Percentiles rank a stretch among this genome's conserved stretches.
Evolutionary conservation across 2,888 invertebrate genomes (phyloP).

Genomic region (Cantharis flavilabris): DNA sequence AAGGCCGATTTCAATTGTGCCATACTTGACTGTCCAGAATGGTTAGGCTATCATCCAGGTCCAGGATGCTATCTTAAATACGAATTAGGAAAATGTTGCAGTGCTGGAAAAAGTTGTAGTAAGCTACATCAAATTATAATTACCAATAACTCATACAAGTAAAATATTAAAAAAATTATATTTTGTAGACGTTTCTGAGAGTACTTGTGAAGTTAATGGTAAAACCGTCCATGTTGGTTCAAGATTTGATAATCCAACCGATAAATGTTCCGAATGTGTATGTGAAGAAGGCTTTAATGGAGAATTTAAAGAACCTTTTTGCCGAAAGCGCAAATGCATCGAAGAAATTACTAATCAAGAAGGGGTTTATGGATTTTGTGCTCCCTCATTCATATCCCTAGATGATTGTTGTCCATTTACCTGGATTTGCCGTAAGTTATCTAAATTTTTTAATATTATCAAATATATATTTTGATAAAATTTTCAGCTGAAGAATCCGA

Average conservation of each 20-base stretch:
- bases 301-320: slow-evolving; percentile 25
- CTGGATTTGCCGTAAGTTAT: slow-evolving; percentile 27
- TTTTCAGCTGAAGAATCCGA: not conserved
- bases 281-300: slow-evolving; percentile 33
- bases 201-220: slow-evolving; percentile 25
- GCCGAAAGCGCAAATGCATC: slow-evolving; percentile 16
- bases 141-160: too few relatives aligned
- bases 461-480: not conserved
- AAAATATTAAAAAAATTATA: not conserved
- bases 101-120: not conserved
- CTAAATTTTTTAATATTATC: not conserved
- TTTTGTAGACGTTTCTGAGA: slow-evolving; percentile 19
- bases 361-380: slow-evolving; percentile 17
- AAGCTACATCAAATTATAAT: not conserved
- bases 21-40: slow-evolving; percentile 35
- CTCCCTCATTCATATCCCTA: slow-evolving; percentile 13
- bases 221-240: slow-evolving; percentile 25
- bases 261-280: slow-evolving; percentile 32
- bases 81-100: not conserved
- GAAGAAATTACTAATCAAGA: slow-evolving; percentile 15
- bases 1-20: slow-evolving; percentile 33
- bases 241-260: slow-evolving; percentile 20
- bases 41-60: not conserved
- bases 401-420: slow-evolving; percentile 23
- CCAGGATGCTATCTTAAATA: not conserved